Evolutionary conservation across 2,888 invertebrate species (phyloP).

Genomic region (Sialis fuliginosa): DNA sequence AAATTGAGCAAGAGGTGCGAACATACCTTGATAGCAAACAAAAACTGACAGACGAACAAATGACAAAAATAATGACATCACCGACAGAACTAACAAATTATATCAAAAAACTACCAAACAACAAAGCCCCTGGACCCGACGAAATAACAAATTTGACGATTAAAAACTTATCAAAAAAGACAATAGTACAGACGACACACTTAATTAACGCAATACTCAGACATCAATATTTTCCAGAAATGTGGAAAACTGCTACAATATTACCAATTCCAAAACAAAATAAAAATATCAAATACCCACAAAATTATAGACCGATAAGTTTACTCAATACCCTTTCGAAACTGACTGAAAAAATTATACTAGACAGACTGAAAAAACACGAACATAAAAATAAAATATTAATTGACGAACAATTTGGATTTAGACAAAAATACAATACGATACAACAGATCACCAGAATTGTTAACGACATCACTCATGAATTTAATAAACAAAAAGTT

Average conservation of each 20-base stretch:
- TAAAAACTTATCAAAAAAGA: slow-evolving; percentile 12
- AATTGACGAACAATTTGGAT: no score
- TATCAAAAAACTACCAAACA: slow-evolving; percentile 7
- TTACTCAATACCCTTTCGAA: slow-evolving; percentile 10
- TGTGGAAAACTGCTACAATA: slow-evolving; percentile 11
- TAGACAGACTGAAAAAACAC: slow-evolving; percentile 7
- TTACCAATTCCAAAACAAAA: slow-evolving; percentile 11
- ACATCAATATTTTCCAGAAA: slow-evolving; percentile 9
- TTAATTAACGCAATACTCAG: slow-evolving; percentile 9
- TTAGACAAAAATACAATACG: no score
- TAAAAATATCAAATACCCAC: slow-evolving; percentile 8
- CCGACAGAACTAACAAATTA: slow-evolving; percentile 7
- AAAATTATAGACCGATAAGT: slow-evolving; percentile 12
- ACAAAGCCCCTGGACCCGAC: slow-evolving; percentile 11
- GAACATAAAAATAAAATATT: no score
- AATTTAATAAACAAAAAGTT: no score
- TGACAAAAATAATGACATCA: neutral
- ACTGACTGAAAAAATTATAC: slow-evolving; percentile 11
- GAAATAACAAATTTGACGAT: slow-evolving; percentile 8
- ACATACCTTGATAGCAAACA: no score
- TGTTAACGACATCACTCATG: no score
- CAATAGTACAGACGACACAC: slow-evolving; percentile 9
- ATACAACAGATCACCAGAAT: no score
- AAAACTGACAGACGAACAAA: no score
- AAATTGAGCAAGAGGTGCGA: no score